Evolutionary conservation across 2,888 invertebrate genomes (phyloP), one percentile per base, ranked within the genome.

Genomic region (Drosophila siamana): DNA sequence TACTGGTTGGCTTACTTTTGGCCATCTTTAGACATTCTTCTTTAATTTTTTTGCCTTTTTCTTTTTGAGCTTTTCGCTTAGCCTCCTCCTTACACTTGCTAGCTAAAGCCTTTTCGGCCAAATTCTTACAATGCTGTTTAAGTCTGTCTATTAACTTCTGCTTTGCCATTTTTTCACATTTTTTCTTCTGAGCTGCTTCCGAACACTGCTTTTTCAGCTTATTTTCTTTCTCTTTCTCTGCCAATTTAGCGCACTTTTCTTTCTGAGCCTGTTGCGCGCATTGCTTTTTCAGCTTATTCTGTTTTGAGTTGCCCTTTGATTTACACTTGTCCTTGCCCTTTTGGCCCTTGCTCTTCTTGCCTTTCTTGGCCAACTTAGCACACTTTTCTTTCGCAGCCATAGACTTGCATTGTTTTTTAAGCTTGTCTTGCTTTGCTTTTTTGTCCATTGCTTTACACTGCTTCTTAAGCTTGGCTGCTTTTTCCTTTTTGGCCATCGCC

Each of bases 11-110:
- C 9, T 44, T n/a, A 44, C 16, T 6, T 13, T 69, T 26, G 1
- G 54, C 50, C 11, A 69, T 22, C 28, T 61, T 69, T 7, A 41
- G 9, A 26, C 69, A 69, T 28, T 43, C 61, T 16, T 68, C 22
- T 41, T 54, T 57, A 40, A 69, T 22, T 48, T 33, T 48, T 1
- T 15, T 15, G 3, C 57, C 70, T 16, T 30, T 30, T 28, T 38
- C 48, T 15, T 56, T 28, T 26, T 40, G 24, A n/a, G 11, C 13
- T 46, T 52, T 52, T 9, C 51, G 52, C 26, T 61, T 38, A n/a
- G 6, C 22, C 4, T 8, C n/a, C 11, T 33, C 38, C 2, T 28
- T 55, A 11, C 33, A 30, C 30, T 48, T 19, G 24, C n/a, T 5
- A 2, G 8, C 24, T 26, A 19, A 26, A 11, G 56, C 56, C 7